Conservation (phyloP, 2,888 invertebrate species). For the Cyaniris semiargus region DNA sequence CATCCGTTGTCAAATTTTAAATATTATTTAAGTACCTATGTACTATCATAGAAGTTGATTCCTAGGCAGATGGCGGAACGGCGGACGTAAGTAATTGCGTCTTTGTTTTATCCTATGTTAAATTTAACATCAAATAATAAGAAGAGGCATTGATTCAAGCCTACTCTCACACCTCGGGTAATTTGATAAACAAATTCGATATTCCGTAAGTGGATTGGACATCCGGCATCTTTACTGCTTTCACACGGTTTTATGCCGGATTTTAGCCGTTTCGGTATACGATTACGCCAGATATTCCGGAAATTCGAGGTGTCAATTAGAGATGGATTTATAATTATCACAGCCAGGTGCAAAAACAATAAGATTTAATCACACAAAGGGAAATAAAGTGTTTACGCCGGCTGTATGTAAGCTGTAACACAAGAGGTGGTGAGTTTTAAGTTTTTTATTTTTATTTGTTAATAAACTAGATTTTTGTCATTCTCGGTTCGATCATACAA, state of each 20-base stretch:
- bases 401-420: background rate
- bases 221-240: background rate
- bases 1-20: no score
- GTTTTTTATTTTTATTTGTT: no score
- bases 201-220: background rate
- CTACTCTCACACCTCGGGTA: background rate
- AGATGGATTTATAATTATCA: background rate
- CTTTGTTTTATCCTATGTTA: no score
- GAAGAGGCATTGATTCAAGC: background rate
- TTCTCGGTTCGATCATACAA: no score
- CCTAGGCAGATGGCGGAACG: no score
- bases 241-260: background rate
- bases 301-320: background rate
- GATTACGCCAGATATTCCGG: background rate
- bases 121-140: background rate
- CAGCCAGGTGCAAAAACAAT: background rate
- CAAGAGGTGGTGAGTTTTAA: no score
- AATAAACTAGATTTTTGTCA: no score
- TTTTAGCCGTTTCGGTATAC: background rate
- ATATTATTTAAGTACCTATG: no score
- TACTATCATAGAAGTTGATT: no score
- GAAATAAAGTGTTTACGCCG: background rate
- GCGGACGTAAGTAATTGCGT: no score
- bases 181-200: constrained; percentile 6
- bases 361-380: constrained; percentile 7